Base-by-base conservation (phyloP, 2,888 invertebrate species). In the Tipula unca region DNA sequence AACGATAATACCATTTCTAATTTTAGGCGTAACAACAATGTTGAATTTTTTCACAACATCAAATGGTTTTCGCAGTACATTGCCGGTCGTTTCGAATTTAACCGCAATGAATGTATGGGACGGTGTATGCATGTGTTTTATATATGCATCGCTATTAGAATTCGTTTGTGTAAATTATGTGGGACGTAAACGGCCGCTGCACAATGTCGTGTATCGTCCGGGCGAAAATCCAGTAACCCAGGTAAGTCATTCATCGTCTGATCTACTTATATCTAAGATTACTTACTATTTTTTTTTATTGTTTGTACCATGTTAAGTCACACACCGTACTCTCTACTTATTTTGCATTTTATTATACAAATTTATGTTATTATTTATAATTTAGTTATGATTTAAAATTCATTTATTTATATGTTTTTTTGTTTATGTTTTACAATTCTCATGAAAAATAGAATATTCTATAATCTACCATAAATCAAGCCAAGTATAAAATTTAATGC, bases 61-160 rank as follows among this genome's bases (percentile, higher is more conserved):
- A 88, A 97, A 96, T 90, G 96, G 96, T 89, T 97, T 97, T 92
- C 95, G 97, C 89, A 96, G 96, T 89, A 97, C 97, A 85, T 92
- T 98, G 89, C 98, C 98, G 29, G 97, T 98, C 88, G 98, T 98
- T 87, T 97, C 97, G 86, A 97, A 98, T 91, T 91, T 98, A 89
- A 97, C 97, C 86, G 98, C 98, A 83, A 98, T 98, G 97, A 98
- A 98, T 92, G 96, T 98, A 85, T 98, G 98, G 98, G 98, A 98
- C 91, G 97, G 97, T 86, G 98, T 98, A 87, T 97, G 97, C 91
- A 97, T 97, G 97, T 97, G 97, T 91, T 98, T 98, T 93, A 98
- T 98, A 91, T 98, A 98, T 92, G 97, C 97, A 86, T 97, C 97
- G 85, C 93, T 98, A 86, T 93, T 98, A 88, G 98, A 98, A 92